Percentiles rank a stretch among this genome's conserved stretches.
phyloP scores from a whole-genome alignment of 2,797 vertebrate genomes.

The Arrhamphus sclerolepis region DNA sequence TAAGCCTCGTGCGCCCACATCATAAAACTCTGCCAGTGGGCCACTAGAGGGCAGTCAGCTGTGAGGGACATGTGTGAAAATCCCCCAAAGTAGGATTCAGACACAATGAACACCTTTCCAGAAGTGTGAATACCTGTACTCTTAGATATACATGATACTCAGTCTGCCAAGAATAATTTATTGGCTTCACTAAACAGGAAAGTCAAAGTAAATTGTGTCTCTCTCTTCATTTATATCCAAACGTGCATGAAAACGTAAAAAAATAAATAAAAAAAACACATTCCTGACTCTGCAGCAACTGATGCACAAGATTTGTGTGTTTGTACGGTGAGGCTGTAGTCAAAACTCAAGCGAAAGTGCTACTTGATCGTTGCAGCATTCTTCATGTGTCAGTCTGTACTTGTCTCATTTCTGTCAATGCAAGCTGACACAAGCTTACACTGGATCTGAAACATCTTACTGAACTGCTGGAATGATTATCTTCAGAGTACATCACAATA shows the following conservation, averaged over 20 bases:
- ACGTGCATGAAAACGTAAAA: conserved; percentile 42
- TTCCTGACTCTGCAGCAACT: conserved; percentile 53
- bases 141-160: conserved; percentile 9
- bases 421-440: conserved; percentile 17
- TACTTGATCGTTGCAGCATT: conserved; percentile 62
- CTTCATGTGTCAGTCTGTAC: conserved; percentile 37
- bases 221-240: conserved; percentile 22
- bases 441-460: conserved; percentile 1
- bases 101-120: conserved; percentile 4
- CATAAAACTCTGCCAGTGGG: not conserved
- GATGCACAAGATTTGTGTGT: conserved; percentile 21
- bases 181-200: conserved; percentile 25
- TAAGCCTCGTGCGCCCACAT: conserved; percentile 9
- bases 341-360: conserved; percentile 55
- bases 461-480: conserved; percentile 6
- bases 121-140: conserved; percentile 15
- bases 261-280: conserved; percentile 52
- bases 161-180: conserved; percentile 35
- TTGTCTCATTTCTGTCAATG: conserved; percentile 27
- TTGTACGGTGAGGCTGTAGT: conserved; percentile 27
- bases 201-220: conserved; percentile 26
- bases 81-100: not conserved
- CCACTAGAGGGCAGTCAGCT: conserved; percentile 56
- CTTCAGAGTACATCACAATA: not conserved
- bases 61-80: conserved; percentile 3